A percentile compares a stretch with the other conserved stretches of the same genome.
phyloP scores from a whole-genome alignment of 2,888 invertebrate species.

The Napeogenes inachia region DNA sequence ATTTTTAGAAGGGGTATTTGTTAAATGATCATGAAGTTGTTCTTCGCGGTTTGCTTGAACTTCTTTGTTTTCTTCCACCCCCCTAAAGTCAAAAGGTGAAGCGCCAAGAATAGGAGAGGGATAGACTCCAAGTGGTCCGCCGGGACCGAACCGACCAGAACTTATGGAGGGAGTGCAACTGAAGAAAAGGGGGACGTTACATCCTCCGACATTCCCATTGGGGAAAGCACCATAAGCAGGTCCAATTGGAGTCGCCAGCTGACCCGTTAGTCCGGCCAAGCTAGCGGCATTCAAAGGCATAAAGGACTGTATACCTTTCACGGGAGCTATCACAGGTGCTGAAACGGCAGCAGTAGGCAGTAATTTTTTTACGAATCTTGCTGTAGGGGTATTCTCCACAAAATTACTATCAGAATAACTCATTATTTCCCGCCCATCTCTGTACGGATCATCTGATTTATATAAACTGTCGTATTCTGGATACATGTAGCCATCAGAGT shows the following conservation, averaged over 20 bases:
- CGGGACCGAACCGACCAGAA: slow-evolving; percentile 48
- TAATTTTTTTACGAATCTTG: slow-evolving; percentile 43
- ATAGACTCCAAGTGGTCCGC: slow-evolving; percentile 33
- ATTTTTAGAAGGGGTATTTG: not conserved
- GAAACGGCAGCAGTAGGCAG: slow-evolving; percentile 17
- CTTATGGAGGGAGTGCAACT: slow-evolving; percentile 63
- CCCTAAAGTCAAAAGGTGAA: not conserved
- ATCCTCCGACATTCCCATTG: slow-evolving; percentile 52
- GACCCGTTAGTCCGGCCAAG: slow-evolving; percentile 22
- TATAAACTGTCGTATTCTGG: slow-evolving; percentile 31
- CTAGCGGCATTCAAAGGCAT: slow-evolving; percentile 12
- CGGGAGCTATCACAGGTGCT: slow-evolving; percentile 11
- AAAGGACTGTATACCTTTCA: slow-evolving; percentile 10
- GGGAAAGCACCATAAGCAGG: slow-evolving; percentile 59
- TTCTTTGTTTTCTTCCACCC: slow-evolving; percentile 36
- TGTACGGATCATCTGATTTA: slow-evolving; percentile 26
- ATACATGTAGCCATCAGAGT: slow-evolving; percentile 20
- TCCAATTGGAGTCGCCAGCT: slow-evolving; percentile 27
- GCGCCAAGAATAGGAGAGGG: slow-evolving; percentile 11
- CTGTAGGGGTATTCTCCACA: slow-evolving; percentile 48
- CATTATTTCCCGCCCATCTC: slow-evolving; percentile 43
- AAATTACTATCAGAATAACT: slow-evolving; percentile 53
- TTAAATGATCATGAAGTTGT: not conserved
- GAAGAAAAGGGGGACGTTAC: slow-evolving; percentile 58
- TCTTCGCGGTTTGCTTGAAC: not conserved